Conservation (phyloP, 2,797 vertebrate species). For the Halcyon leucocephala region DNA sequence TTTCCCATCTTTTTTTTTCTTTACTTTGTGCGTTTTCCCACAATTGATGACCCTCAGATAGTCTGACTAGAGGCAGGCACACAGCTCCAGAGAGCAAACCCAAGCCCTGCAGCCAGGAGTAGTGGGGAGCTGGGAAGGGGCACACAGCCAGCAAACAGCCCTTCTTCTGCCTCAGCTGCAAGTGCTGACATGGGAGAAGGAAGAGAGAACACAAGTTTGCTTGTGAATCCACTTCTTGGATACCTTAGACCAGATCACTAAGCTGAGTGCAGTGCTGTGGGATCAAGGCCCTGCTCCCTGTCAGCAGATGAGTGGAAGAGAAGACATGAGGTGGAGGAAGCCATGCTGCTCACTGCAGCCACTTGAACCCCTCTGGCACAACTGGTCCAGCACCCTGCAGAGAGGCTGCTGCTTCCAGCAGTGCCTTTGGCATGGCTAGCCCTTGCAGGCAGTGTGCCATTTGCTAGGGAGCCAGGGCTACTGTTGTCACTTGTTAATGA, state of each 20-base stretch:
- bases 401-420: background rate
- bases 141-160: background rate
- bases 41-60: conserved; percentile 43
- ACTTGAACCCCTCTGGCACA: background rate
- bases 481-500: conserved; percentile 3
- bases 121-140: background rate
- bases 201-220: fast-evolving
- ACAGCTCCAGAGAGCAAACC: conserved; percentile 41
- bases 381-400: background rate
- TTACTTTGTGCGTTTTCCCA: background rate
- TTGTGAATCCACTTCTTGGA: background rate
- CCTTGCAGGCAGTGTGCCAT: background rate
- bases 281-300: background rate
- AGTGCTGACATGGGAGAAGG: background rate
- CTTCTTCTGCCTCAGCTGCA: background rate
- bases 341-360: background rate
- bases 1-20: background rate
- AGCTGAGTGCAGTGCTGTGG: background rate
- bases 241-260: background rate
- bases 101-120: background rate
- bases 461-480: conserved; percentile 53
- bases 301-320: background rate
- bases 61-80: conserved; percentile 27
- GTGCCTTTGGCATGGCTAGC: background rate
- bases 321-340: background rate